Evolutionary conservation across 2,888 invertebrate genomes (phyloP).

Genomic region (Aquatica leii): DNA sequence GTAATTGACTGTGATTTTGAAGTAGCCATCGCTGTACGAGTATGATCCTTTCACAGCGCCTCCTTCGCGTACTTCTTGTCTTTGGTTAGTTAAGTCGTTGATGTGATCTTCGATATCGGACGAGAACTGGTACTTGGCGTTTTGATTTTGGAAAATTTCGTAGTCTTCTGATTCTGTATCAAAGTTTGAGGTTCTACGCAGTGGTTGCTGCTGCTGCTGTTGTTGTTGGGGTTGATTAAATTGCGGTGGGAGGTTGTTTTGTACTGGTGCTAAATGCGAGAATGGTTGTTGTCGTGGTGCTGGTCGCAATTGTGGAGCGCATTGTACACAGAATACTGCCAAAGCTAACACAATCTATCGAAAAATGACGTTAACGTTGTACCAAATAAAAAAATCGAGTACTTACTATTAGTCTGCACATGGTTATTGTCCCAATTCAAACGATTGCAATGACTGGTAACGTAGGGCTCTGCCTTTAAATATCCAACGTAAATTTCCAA

Average conservation of each 20-base stretch:
- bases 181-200: background rate
- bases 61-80: constrained; percentile 61
- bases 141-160: constrained; percentile 19
- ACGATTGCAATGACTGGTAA: background rate
- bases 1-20: constrained; percentile 65
- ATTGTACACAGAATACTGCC: background rate
- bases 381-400: background rate
- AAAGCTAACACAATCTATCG: background rate
- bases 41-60: constrained; percentile 63
- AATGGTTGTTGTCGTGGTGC: background rate
- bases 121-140: constrained; percentile 58
- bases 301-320: background rate
- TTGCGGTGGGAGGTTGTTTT: constrained; percentile 4
- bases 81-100: constrained; percentile 58
- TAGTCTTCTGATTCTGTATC: constrained; percentile 3
- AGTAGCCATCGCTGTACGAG: constrained; percentile 69
- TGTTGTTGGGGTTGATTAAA: background rate
- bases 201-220: background rate
- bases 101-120: constrained; percentile 62
- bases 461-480: background rate
- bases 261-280: background rate
- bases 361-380: background rate
- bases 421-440: background rate
- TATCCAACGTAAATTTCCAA: background rate
- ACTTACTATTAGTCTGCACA: background rate